Base-by-base conservation (phyloP, 1,140 invertebrate genomes). In the Drosophila prosaltans region DNA sequence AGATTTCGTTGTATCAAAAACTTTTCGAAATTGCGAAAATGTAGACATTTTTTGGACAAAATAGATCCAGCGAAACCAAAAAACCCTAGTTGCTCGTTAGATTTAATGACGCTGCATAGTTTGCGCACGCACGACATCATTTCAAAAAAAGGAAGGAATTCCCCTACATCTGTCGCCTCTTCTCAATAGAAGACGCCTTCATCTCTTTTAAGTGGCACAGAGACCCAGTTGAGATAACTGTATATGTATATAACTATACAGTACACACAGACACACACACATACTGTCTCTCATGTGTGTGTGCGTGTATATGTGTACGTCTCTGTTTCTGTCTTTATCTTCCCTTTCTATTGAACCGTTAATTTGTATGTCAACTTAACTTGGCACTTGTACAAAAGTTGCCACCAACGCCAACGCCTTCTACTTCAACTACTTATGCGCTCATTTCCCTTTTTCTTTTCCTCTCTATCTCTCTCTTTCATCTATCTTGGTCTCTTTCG, bases 101-200 rank as follows among this genome's bases (percentile, higher is more conserved):
- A 88, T 88, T 88, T 88, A 88, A 88, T 88, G 83, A 88, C 80
- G 81, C 70, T 78, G 83, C 83, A 88, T 88, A 88, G 83, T 88
- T 88, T 88, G 80, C 69, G 84, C 83, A 88, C 83, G 83, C 83
- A 88, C 83, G 83, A 89, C 83, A 88, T 88, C 83, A 88, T 88
- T 88, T 89, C 77, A 66, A 66, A 45, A n/a, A n/a, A n/a, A n/a
- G n/a, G 74, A 60, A 67, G 76, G 48, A 28, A 48, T 36, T 55
- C 36, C 43, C 28, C 9, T 51, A 51, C 45, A 10, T 21, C 59
- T 45, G 21, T 26, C 32, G 16, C 21, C 55, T 11, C 24, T 1
- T 7, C 32, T 21, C 54, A 8, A 21, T 21, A 7, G 16, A 16
- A 21, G 16, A 8, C 21, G 45, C 6, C 54, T 32, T 32, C 48